A percentile compares a stretch with the other conserved stretches of the same genome.
These are phyloP conservation scores for Coracias cyanogaster DNA, from an alignment of 2,797 vertebrate genomes.

Conservation along the genomic window DNA sequence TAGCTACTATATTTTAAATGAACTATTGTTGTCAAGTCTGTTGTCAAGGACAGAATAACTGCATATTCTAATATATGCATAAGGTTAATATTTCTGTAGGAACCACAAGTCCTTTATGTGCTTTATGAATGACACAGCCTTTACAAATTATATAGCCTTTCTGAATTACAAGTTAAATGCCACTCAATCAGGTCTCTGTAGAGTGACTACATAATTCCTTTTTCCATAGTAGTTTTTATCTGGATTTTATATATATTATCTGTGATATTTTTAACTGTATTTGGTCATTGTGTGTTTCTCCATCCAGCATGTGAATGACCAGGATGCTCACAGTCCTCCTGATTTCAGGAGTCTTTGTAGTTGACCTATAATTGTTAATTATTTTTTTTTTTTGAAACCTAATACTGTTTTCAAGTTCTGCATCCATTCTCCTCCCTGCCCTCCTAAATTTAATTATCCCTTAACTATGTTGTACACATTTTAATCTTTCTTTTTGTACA, in stretches of 20 bases:
- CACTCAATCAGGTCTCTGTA: background rate
- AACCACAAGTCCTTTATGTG: background rate
- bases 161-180: background rate
- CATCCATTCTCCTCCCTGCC: background rate
- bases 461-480: background rate
- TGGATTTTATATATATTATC: background rate
- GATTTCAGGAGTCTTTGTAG: background rate
- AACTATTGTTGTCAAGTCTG: background rate
- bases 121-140: background rate
- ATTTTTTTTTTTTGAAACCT: background rate
- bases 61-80: background rate
- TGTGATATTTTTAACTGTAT: background rate
- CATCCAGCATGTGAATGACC: background rate
- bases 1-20: background rate
- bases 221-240: background rate
- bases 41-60: background rate
- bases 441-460: background rate
- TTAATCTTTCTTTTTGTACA: background rate
- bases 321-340: background rate
- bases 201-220: background rate
- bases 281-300: background rate
- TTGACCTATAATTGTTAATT: background rate
- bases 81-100: background rate
- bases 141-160: background rate
- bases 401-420: background rate